Percentiles rank a stretch among this genome's conserved stretches.
Evolutionary conservation across 1,140 invertebrate genomes (phyloP).

Genomic region (Coenobita brevimanus): DNA sequence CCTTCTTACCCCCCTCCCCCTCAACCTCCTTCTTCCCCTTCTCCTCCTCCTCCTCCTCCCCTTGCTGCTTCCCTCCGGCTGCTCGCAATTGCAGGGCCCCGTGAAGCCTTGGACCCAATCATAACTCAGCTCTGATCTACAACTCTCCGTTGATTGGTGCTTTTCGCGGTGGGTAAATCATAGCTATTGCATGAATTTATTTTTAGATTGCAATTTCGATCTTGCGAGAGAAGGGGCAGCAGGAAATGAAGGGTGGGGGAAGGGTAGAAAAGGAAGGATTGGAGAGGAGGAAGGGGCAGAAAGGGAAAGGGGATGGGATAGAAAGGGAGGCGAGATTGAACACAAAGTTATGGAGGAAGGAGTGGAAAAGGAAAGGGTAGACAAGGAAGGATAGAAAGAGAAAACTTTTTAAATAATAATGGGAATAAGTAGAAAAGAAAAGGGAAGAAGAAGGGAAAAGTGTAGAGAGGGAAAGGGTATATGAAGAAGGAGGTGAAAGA

Average conservation of each 20-base stretch:
- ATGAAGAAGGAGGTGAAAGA: too few species aligned
- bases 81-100: slow-evolving; percentile 17
- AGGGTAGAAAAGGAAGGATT: not conserved
- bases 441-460: not conserved
- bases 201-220: slow-evolving; percentile 54
- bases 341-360: not conserved
- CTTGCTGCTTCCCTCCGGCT: not conserved
- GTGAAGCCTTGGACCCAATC: slow-evolving; percentile 42
- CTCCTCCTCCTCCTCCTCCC: slow-evolving; percentile 23
- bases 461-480: too few species aligned
- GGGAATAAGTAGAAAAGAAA: not conserved
- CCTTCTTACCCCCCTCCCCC: too few species aligned
- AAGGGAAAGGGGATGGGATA: not conserved
- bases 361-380: not conserved
- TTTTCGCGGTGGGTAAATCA: slow-evolving; percentile 48
- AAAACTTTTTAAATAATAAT: too few species aligned
- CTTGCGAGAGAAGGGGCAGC: not conserved
- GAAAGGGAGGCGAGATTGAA: not conserved
- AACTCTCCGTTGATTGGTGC: slow-evolving; percentile 47
- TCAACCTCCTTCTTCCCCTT: too few species aligned
- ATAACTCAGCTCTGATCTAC: slow-evolving; percentile 43
- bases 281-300: not conserved
- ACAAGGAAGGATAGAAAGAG: not conserved
- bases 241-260: not conserved
- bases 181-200: slow-evolving; percentile 58